These are phyloP conservation scores for Bombyx mori DNA, from an alignment of 1,140 invertebrate genomes.

Conservation along the genomic window DNA sequence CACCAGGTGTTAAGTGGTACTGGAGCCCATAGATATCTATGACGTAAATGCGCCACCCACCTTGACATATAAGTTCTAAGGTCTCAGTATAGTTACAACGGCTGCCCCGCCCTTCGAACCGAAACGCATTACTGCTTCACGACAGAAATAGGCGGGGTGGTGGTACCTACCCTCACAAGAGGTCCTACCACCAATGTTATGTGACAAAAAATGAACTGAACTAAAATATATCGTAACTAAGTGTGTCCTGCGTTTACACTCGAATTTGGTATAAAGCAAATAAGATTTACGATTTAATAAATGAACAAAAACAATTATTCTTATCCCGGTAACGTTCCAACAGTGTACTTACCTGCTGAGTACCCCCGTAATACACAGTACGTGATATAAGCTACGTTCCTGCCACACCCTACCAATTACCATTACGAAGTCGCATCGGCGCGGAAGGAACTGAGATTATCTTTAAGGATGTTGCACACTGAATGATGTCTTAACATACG, in stretches of 20 bases:
- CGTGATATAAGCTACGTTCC: constrained; percentile 3
- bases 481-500: constrained; percentile 3
- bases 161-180: too few species aligned
- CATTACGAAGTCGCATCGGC: constrained; percentile 43
- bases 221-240: not conserved
- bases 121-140: too few species aligned
- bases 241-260: not conserved
- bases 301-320: not conserved
- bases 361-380: not conserved
- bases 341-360: not conserved
- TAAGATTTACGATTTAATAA: not conserved
- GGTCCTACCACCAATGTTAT: not conserved
- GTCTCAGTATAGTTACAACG: too few species aligned
- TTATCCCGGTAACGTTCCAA: not conserved
- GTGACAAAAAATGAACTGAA: not conserved
- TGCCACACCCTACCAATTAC: constrained; percentile 51
- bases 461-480: constrained; percentile 16
- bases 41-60: too few species aligned
- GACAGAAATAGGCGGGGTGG: too few species aligned
- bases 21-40: too few species aligned
- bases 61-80: too few species aligned
- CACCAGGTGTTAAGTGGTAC: too few species aligned
- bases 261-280: not conserved
- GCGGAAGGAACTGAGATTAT: constrained; percentile 57
- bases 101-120: too few species aligned